Conservation (phyloP, 2,888 invertebrate genomes). For the Folsomia manolachei region DNA sequence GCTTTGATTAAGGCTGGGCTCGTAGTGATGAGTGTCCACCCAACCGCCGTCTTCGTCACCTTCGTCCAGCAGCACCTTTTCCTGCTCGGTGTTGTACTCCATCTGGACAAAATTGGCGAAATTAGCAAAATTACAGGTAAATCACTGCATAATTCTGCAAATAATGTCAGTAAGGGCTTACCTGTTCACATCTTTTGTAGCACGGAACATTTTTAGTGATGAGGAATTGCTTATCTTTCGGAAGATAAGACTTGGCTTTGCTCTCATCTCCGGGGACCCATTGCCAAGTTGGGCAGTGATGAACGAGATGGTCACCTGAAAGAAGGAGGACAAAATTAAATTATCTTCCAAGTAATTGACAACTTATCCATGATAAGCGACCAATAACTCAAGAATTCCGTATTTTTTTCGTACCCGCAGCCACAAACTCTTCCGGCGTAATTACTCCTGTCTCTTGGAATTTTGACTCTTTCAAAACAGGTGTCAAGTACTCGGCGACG, state of each 20-base stretch:
- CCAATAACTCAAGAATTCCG: too few species aligned
- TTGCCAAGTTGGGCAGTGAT: conserved; percentile 99
- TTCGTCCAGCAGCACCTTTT: conserved; percentile 84
- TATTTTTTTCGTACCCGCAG: conserved; percentile 64
- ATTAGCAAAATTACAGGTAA: neutral
- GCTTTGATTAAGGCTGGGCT: conserved; percentile 69
- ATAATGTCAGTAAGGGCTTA: conserved; percentile 50
- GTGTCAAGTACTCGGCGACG: conserved; percentile 94
- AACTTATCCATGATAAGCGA: too few species aligned
- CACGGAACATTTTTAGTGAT: conserved; percentile 97
- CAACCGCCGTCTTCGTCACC: conserved; percentile 83
- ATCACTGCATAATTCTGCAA: neutral
- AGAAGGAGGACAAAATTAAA: neutral
- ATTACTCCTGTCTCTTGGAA: conserved; percentile 67
- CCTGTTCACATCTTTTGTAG: conserved; percentile 88
- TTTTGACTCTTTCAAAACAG: conserved; percentile 80
- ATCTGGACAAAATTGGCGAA: conserved; percentile 61
- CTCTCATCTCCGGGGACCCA: conserved; percentile 92
- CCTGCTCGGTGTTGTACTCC: conserved; percentile 86
- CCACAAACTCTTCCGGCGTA: conserved; percentile 99
- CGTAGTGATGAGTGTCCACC: conserved; percentile 96
- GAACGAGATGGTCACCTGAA: conserved; percentile 90
- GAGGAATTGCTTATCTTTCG: conserved; percentile 93
- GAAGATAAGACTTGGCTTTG: conserved; percentile 84
- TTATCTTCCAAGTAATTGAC: neutral